A percentile compares a stretch with the other conserved stretches of the same genome.
These are phyloP conservation scores for Lasioglossum pauxillum DNA, from an alignment of 2,888 invertebrate species.

Conservation along the genomic window DNA sequence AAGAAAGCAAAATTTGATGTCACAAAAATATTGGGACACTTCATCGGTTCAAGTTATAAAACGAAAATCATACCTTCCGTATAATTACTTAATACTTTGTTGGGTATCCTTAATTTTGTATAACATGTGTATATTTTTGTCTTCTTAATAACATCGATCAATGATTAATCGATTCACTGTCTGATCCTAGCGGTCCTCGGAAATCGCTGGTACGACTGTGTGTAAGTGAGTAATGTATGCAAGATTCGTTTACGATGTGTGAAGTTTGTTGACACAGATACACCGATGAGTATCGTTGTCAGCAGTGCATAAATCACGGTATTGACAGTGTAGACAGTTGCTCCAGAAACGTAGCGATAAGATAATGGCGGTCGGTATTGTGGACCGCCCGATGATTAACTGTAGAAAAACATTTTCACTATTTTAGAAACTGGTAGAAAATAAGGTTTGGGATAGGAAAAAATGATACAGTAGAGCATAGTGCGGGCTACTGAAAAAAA, in stretches of 20 bases:
- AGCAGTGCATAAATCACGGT: conserved; percentile 21
- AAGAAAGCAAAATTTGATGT: too few species aligned
- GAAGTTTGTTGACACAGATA: conserved; percentile 40
- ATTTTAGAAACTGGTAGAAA: too few species aligned
- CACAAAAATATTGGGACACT: too few species aligned
- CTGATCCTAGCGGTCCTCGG: conserved; percentile 26
- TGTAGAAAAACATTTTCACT: conserved; percentile 17
- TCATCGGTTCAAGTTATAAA: too few species aligned
- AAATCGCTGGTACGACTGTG: conserved; percentile 20
- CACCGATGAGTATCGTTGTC: conserved; percentile 23
- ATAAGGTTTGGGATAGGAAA: too few species aligned
- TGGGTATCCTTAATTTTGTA: too few species aligned
- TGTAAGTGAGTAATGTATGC: background rate
- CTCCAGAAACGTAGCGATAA: conserved; percentile 62
- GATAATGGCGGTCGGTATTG: conserved; percentile 53
- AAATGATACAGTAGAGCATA: too few species aligned
- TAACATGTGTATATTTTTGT: too few species aligned
- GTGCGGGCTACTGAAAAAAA: too few species aligned
- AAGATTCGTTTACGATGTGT: background rate
- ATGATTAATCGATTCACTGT: conserved; percentile 9
- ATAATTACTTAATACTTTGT: too few species aligned
- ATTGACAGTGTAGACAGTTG: conserved; percentile 66
- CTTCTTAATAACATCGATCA: background rate
- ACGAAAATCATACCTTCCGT: too few species aligned
- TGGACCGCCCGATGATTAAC: conserved; percentile 33